Percentiles rank a stretch among this genome's conserved stretches.
Evolutionary conservation across 2,113 vertebrate genomes (phyloP).

Genomic region (Axis porcinus): DNA sequence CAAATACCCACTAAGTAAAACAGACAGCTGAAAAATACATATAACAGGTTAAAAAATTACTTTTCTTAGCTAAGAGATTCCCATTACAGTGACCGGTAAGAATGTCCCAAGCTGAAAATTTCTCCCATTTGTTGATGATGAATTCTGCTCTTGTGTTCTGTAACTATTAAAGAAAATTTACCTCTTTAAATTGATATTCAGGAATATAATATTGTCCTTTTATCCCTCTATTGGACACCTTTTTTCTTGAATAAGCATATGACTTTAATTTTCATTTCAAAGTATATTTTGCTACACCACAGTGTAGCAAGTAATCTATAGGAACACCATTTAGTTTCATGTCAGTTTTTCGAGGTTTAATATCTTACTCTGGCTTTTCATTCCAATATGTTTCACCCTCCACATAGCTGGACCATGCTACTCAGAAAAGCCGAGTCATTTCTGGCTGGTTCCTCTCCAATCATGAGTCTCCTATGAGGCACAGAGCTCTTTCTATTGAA

Average conservation of each 20-base stretch:
- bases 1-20: neutral
- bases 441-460: neutral
- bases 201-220: neutral
- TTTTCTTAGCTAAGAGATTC: neutral
- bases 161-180: neutral
- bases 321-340: neutral
- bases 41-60: neutral
- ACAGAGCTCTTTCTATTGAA: neutral
- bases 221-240: neutral
- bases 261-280: slow-evolving; percentile 4
- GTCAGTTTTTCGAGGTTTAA: slow-evolving; percentile 4
- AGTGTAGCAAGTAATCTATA: neutral
- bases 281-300: neutral
- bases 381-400: neutral
- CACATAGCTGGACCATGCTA: neutral
- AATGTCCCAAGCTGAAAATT: neutral
- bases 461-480: neutral
- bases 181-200: neutral
- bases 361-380: neutral
- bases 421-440: neutral
- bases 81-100: neutral
- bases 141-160: neutral
- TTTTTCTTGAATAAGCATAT: neutral
- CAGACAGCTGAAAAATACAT: neutral
- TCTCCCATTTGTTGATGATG: neutral